Conservation (phyloP, 2,888 invertebrate genomes). For the Anarsia innoxiella region DNA sequence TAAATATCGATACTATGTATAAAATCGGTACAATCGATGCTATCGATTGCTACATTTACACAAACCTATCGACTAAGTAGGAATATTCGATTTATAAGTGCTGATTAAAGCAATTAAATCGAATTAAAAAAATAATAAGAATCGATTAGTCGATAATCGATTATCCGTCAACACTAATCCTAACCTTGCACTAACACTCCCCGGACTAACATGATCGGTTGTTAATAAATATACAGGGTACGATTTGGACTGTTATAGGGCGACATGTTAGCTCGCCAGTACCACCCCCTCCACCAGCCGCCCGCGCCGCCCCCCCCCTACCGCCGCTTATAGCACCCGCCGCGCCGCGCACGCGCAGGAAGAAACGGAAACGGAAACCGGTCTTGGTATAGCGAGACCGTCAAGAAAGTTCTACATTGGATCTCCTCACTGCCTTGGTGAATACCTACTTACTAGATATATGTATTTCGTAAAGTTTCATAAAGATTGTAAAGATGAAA, state of each 20-base stretch:
- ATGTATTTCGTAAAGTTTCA: no score
- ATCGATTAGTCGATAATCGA: no score
- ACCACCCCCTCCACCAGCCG: conserved; percentile 67
- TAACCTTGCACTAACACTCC: no score
- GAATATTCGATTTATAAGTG: no score
- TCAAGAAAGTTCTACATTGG: conserved; percentile 18
- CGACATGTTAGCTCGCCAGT: conserved; percentile 66
- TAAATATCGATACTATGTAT: no score
- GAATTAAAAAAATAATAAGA: no score
- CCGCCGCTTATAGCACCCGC: conserved; percentile 65
- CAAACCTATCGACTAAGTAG: conserved; percentile 20
- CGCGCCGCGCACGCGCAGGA: conserved; percentile 39
- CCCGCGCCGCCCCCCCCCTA: conserved; percentile 50
- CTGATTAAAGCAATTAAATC: no score
- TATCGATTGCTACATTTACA: not conserved
- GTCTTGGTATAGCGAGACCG: conserved; percentile 48
- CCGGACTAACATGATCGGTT: no score
- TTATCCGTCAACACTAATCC: no score
- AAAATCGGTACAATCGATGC: no score
- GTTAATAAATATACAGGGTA: conserved; percentile 65
- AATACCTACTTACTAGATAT: conserved; percentile 2
- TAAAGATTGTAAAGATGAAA: conserved; percentile 18
- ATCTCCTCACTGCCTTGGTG: conserved; percentile 24
- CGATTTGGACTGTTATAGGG: conserved; percentile 62
- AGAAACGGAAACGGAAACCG: conserved; percentile 58